These are phyloP conservation scores for Botia almorhae DNA, from an alignment of 2,797 vertebrate genomes.

Conservation along the genomic window DNA sequence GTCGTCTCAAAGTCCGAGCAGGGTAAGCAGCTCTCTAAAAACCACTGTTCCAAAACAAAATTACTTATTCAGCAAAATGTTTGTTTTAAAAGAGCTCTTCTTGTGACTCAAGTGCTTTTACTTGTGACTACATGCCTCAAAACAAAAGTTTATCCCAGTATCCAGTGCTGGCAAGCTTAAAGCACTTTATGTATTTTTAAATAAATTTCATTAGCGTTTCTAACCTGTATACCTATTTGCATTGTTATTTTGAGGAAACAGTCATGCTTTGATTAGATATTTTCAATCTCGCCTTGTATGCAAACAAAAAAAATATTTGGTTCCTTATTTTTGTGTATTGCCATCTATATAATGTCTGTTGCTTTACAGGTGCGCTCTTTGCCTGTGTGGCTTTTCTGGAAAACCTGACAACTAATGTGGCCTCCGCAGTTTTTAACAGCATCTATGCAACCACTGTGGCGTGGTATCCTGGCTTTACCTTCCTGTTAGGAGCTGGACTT, in stretches of 20 bases:
- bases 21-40: conserved; percentile 79
- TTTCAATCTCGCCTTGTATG: not conserved
- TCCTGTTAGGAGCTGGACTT: conserved; percentile 77
- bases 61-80: conserved; percentile 19
- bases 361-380: conserved; percentile 88
- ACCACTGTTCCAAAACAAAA: conserved; percentile 27
- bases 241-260: no score
- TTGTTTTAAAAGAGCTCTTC: conserved; percentile 9
- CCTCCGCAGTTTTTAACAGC: conserved; percentile 79
- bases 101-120: conserved; percentile 10
- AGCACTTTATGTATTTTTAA: not conserved
- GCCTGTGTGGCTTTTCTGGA: conserved; percentile 90
- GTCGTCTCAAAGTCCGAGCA: conserved; percentile 86
- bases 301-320: not conserved
- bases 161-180: not conserved
- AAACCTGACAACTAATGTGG: conserved; percentile 74
- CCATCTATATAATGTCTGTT: not conserved
- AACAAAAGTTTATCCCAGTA: not conserved
- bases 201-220: not conserved
- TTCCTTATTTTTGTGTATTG: not conserved
- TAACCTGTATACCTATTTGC: no score
- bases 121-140: not conserved
- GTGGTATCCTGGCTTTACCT: conserved; percentile 88
- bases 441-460: conserved; percentile 87
- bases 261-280: no score